These are phyloP conservation scores for Anhinga rufa DNA, from an alignment of 2,113 vertebrate genomes.

Conservation along the genomic window DNA sequence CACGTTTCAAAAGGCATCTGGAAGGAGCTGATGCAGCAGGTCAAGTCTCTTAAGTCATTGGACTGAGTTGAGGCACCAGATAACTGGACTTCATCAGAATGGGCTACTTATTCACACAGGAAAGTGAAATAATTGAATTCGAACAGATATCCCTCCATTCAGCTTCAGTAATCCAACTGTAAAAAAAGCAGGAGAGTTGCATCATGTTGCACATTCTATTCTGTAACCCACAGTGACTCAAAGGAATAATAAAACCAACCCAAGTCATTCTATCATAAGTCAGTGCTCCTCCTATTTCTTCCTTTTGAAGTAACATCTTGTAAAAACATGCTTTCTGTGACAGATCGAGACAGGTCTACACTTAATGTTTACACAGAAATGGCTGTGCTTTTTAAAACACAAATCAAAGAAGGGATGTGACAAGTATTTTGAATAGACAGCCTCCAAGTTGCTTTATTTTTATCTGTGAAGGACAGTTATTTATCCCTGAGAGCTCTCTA, in stretches of 20 bases:
- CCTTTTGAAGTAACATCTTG: not conserved
- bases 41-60: not conserved
- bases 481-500: not conserved
- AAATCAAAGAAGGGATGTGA: not conserved
- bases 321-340: not conserved
- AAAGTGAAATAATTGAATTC: not conserved
- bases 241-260: not conserved
- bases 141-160: not conserved
- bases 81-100: not conserved
- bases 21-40: slow-evolving; percentile 17
- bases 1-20: not conserved
- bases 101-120: not conserved
- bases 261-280: not conserved
- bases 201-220: not conserved
- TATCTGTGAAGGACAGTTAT: not conserved
- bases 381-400: not conserved
- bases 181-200: not conserved
- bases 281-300: not conserved
- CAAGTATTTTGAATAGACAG: not conserved
- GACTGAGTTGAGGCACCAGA: not conserved
- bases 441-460: not conserved
- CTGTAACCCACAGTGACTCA: not conserved
- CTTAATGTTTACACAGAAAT: not conserved
- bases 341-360: not conserved
- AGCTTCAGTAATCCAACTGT: not conserved